phyloP scores from a whole-genome alignment of 1,140 invertebrate genomes.

The Ruditapes philippinarum region DNA sequence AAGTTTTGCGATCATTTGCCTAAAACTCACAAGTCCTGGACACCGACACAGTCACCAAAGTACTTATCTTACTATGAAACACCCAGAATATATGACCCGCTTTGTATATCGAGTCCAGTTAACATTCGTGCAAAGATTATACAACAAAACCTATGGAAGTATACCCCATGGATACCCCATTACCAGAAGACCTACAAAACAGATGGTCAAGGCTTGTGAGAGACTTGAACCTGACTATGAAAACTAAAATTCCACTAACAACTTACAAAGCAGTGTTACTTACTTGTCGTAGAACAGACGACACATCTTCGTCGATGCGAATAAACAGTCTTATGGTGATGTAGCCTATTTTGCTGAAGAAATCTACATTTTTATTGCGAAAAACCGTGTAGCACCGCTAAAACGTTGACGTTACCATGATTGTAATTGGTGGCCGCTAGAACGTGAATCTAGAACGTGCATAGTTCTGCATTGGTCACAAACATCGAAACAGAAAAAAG shows the following conservation, averaged over 20 bases:
- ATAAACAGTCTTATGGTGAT: background rate
- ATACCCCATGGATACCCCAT: background rate
- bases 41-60: background rate
- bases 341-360: background rate
- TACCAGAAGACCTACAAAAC: background rate
- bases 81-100: slow-evolving; percentile 12
- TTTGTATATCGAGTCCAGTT: background rate
- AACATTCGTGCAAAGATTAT: slow-evolving; percentile 6
- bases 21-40: background rate
- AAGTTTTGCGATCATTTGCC: background rate
- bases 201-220: background rate
- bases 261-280: no score
- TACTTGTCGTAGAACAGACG: background rate
- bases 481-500: slow-evolving; percentile 1
- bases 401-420: slow-evolving; percentile 9
- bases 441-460: background rate
- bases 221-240: slow-evolving; percentile 33
- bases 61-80: slow-evolving; percentile 3
- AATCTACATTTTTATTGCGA: background rate
- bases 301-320: background rate
- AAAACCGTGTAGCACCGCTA: slow-evolving; percentile 2
- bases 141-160: slow-evolving; percentile 16
- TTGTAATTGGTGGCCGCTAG: slow-evolving; percentile 7
- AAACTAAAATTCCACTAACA: background rate
- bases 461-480: no score